These are phyloP conservation scores for Ormyrus thymus DNA, from an alignment of 2,888 invertebrate species.

Conservation along the genomic window DNA sequence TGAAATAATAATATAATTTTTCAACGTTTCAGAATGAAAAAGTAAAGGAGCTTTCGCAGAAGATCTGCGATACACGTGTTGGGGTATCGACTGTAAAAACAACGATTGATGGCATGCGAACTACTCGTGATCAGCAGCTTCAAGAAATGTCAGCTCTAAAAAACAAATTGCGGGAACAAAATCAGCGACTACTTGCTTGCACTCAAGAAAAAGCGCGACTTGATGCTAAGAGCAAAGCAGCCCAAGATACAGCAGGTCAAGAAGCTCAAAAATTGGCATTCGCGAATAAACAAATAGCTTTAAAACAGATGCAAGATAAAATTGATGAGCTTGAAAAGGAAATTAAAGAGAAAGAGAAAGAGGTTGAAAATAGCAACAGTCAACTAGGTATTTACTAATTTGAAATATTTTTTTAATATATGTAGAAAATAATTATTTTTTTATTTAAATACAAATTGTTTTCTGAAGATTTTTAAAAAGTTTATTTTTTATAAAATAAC, in stretches of 20 bases:
- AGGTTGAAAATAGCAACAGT: constrained; percentile 53
- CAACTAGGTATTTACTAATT: constrained; percentile 40
- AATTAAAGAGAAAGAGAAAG: constrained; percentile 64
- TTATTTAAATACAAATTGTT: not conserved
- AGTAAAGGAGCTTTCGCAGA: constrained; percentile 87
- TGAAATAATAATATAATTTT: constrained; percentile 2
- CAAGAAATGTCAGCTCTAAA: constrained; percentile 90
- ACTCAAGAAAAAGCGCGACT: constrained; percentile 90
- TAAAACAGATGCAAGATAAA: constrained; percentile 83
- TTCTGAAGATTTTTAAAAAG: constrained; percentile 77
- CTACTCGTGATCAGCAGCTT: constrained; percentile 93
- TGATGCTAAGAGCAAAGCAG: constrained; percentile 82
- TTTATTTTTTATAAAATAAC: no score
- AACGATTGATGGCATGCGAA: constrained; percentile 97
- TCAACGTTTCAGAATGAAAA: constrained; percentile 78
- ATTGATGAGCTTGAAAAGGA: constrained; percentile 85
- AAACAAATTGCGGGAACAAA: constrained; percentile 88
- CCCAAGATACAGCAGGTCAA: constrained; percentile 76
- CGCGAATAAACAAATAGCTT: constrained; percentile 83
- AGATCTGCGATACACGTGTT: constrained; percentile 88
- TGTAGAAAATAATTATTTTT: not conserved
- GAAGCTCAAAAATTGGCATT: constrained; percentile 80
- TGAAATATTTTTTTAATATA: not conserved
- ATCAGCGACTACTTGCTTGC: constrained; percentile 85
- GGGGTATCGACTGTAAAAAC: constrained; percentile 94